These are phyloP conservation scores for Neuroscelio doddi DNA, from an alignment of 2,888 invertebrate genomes.

Conservation along the genomic window DNA sequence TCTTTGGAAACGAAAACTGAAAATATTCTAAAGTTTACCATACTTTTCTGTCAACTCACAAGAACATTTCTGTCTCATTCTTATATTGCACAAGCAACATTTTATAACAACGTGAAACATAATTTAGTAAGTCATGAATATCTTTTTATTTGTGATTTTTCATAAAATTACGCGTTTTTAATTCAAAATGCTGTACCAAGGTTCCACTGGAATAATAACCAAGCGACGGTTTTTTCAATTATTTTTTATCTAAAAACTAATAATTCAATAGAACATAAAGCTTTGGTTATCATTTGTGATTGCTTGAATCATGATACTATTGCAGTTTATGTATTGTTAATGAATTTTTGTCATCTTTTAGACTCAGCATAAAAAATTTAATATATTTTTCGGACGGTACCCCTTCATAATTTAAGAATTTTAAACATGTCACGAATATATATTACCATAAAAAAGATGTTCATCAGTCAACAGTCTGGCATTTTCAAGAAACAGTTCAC, in stretches of 20 bases:
- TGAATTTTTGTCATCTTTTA: slow-evolving; percentile 19
- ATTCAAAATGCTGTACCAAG: slow-evolving; percentile 24
- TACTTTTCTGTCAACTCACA: slow-evolving; percentile 15
- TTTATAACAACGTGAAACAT: slow-evolving; percentile 14
- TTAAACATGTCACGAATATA: slow-evolving; percentile 18
- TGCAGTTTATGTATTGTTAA: slow-evolving; percentile 8
- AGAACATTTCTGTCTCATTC: slow-evolving; percentile 21
- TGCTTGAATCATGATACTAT: no score
- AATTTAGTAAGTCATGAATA: slow-evolving; percentile 15
- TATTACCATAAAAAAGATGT: slow-evolving; percentile 28
- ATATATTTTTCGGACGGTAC: slow-evolving; percentile 32
- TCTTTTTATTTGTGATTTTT: slow-evolving; percentile 20
- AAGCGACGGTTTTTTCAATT: slow-evolving; percentile 19
- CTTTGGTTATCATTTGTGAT: no score
- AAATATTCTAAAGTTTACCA: slow-evolving; percentile 17
- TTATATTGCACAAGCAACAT: slow-evolving; percentile 29
- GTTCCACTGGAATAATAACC: no score
- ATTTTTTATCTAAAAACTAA: no score
- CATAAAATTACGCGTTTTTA: slow-evolving; percentile 15
- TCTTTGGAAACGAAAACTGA: slow-evolving; percentile 17
- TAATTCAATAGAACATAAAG: no score
- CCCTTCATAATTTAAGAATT: slow-evolving; percentile 30
- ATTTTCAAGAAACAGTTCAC: slow-evolving; percentile 30
- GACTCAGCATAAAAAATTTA: background rate
- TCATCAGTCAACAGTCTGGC: slow-evolving; percentile 17